Percentiles rank a stretch among this genome's conserved stretches.
Conservation (phyloP, 64 coral and sea anemone species). For the Porites lutea region DNA sequence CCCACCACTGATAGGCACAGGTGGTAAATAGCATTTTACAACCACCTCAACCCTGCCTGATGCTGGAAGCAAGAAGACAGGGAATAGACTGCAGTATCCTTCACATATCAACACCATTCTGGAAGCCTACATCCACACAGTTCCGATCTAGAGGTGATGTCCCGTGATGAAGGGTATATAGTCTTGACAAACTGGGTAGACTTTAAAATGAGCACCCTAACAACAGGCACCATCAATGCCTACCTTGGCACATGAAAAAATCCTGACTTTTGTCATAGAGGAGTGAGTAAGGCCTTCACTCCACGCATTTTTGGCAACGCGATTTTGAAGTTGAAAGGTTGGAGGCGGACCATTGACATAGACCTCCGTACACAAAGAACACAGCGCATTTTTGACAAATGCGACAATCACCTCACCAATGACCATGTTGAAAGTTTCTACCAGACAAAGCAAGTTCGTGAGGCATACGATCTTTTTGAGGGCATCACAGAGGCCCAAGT, state of each 20-base stretch:
- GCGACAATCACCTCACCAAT: background rate
- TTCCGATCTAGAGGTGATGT: too few species aligned
- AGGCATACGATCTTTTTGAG: background rate
- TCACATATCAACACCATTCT: too few species aligned
- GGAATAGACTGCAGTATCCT: too few species aligned
- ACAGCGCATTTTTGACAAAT: too few species aligned
- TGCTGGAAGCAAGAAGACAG: too few species aligned
- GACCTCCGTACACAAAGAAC: too few species aligned
- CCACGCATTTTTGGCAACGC: background rate
- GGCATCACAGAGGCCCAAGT: too few species aligned
- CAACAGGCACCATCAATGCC: background rate
- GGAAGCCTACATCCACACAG: too few species aligned
- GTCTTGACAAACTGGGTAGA: conserved; percentile 1
- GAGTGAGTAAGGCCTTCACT: background rate
- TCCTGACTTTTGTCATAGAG: background rate
- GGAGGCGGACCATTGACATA: background rate
- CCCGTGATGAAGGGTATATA: background rate
- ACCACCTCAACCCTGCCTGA: too few species aligned
- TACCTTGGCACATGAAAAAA: background rate
- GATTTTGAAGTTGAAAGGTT: background rate
- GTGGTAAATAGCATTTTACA: too few species aligned
- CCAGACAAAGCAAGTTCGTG: too few species aligned
- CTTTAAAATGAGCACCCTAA: background rate
- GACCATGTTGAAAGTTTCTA: background rate
- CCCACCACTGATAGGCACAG: too few species aligned